A percentile compares a stretch with the other conserved stretches of the same genome.
These are phyloP conservation scores for Synergus laeviventris DNA, from an alignment of 2,888 invertebrate species.

Conservation along the genomic window DNA sequence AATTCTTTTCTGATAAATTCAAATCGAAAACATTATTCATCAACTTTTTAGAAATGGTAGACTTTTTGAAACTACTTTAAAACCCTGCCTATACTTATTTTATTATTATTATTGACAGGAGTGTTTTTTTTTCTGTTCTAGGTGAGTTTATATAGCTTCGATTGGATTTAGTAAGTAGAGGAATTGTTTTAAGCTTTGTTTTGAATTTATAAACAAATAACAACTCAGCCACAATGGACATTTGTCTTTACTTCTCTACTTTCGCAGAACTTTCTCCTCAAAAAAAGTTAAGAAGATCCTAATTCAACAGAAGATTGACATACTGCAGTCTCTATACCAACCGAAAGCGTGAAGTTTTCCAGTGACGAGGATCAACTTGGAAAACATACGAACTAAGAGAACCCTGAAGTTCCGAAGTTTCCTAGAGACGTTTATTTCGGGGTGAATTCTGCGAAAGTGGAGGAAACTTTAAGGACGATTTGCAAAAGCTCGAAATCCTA, in stretches of 20 bases:
- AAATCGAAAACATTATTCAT: neutral
- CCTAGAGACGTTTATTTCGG: conserved; percentile 11
- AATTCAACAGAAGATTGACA: conserved; percentile 35
- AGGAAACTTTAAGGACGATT: neutral
- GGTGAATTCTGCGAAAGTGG: neutral
- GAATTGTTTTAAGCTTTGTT: too few species aligned
- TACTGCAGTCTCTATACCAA: conserved; percentile 1
- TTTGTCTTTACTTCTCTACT: neutral
- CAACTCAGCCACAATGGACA: neutral
- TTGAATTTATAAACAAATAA: too few species aligned
- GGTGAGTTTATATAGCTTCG: too few species aligned
- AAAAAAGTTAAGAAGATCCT: conserved; percentile 18
- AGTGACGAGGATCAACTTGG: conserved; percentile 24
- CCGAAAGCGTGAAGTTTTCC: conserved; percentile 22
- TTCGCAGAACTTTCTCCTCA: neutral
- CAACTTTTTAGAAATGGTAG: neutral
- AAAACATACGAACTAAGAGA: conserved; percentile 27
- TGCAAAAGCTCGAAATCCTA: neutral
- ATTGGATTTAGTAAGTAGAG: too few species aligned
- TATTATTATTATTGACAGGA: too few species aligned
- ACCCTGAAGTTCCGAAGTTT: conserved; percentile 24
- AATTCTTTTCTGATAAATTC: conserved; percentile 8
- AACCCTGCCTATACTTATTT: too few species aligned
- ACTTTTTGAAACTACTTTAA: too few species aligned
- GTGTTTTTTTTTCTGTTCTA: too few species aligned